phyloP scores from a whole-genome alignment of 1,140 invertebrate species.

The Anoplophora glabripennis region DNA sequence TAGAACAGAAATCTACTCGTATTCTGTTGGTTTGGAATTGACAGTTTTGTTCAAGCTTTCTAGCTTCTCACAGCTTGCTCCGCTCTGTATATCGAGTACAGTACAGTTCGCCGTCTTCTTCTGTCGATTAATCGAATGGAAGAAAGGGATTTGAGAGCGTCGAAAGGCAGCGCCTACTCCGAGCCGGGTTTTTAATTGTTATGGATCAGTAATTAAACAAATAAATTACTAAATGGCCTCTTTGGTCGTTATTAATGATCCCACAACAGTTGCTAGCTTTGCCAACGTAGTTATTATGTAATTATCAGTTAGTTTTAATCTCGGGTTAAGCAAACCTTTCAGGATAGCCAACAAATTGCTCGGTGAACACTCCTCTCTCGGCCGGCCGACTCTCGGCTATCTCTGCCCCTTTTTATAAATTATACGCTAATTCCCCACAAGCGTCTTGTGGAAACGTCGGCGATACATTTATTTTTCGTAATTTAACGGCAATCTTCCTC shows the following conservation, averaged over 20 bases:
- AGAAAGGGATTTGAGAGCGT: background rate
- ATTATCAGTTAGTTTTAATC: constrained; percentile 53
- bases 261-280: constrained; percentile 44
- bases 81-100: too few species aligned
- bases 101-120: too few species aligned
- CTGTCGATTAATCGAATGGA: background rate
- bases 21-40: too few species aligned
- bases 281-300: constrained; percentile 51
- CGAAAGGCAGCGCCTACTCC: background rate
- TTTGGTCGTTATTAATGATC: constrained; percentile 48
- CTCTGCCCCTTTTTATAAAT: constrained; percentile 33
- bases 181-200: constrained; percentile 29
- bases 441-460: constrained; percentile 1
- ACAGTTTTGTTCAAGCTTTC: too few species aligned
- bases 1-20: too few species aligned
- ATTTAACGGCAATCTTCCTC: too few species aligned
- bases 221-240: constrained; percentile 50
- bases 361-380: constrained; percentile 28
- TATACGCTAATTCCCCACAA: constrained; percentile 31
- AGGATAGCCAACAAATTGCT: constrained; percentile 47
- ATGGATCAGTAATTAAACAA: constrained; percentile 51
- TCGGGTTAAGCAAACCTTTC: constrained; percentile 49
- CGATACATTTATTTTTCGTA: too few species aligned
- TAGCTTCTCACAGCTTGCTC: too few species aligned
- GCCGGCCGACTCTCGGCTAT: constrained; percentile 18